A percentile compares a stretch with the other conserved stretches of the same genome.
Conservation (phyloP, 2,888 invertebrate genomes). For the Scaeva pyrastri region DNA sequence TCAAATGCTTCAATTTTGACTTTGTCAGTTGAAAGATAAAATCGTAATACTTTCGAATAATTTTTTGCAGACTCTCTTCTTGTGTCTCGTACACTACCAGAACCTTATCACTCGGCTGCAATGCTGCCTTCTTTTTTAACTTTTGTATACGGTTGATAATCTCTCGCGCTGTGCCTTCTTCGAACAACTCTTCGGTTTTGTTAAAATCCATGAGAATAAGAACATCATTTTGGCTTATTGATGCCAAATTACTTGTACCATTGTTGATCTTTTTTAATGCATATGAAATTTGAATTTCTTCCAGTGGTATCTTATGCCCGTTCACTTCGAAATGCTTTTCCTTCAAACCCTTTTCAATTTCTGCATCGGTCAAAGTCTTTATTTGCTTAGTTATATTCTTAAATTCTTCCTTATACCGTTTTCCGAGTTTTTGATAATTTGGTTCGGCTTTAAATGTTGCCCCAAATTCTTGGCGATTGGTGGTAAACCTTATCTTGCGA, state of each 20-base stretch:
- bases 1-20: constrained; percentile 23
- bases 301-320: constrained; percentile 89
- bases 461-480: constrained; percentile 46
- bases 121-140: constrained; percentile 94
- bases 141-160: constrained; percentile 97
- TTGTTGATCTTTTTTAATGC: constrained; percentile 79
- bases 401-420: constrained; percentile 85
- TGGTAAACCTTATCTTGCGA: constrained; percentile 48
- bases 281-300: constrained; percentile 90
- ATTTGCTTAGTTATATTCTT: constrained; percentile 92
- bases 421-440: constrained; percentile 45
- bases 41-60: constrained; percentile 50
- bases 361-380: constrained; percentile 89
- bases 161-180: constrained; percentile 96
- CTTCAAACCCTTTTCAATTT: constrained; percentile 89
- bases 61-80: constrained; percentile 33
- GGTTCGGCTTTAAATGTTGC: constrained; percentile 66
- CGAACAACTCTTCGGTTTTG: constrained; percentile 88
- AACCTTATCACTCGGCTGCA: constrained; percentile 88
- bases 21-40: constrained; percentile 59
- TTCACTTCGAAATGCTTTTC: constrained; percentile 88
- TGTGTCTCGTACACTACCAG: constrained; percentile 47
- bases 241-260: constrained; percentile 90
- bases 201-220: constrained; percentile 93
- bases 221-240: constrained; percentile 93